phyloP scores from a whole-genome alignment of 1,140 invertebrate genomes.

The Stegodyphus mimosarum region DNA sequence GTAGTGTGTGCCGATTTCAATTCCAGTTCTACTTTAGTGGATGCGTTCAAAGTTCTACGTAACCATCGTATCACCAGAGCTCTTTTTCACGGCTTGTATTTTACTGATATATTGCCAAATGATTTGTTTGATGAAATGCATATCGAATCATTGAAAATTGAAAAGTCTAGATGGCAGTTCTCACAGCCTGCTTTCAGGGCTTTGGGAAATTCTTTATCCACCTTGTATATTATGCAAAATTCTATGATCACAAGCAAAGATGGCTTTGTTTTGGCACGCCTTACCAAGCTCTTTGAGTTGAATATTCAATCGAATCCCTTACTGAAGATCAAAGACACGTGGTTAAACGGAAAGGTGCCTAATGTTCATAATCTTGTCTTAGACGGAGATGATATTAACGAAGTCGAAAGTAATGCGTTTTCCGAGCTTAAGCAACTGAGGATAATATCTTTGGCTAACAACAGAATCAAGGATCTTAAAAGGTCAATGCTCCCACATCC shows the following conservation, averaged over 20 bases:
- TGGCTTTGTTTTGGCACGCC: constrained; percentile 7
- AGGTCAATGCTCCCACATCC: constrained; percentile 33
- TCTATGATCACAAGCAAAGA: constrained; percentile 40
- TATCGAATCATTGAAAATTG: constrained; percentile 17
- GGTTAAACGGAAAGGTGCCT: constrained; percentile 35
- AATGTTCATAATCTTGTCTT: constrained; percentile 26
- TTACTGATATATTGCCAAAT: constrained; percentile 10
- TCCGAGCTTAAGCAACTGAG: neutral
- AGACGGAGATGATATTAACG: constrained; percentile 27
- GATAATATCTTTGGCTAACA: constrained; percentile 25
- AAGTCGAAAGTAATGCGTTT: constrained; percentile 26
- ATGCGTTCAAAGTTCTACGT: constrained; percentile 23
- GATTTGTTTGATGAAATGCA: constrained; percentile 28
- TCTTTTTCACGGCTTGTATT: constrained; percentile 8
- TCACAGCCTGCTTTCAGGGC: constrained; percentile 22
- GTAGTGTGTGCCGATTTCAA: constrained; percentile 36
- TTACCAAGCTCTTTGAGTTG: constrained; percentile 13
- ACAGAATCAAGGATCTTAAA: constrained; percentile 21
- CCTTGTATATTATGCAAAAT: constrained; percentile 14
- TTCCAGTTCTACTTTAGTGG: neutral
- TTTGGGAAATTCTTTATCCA: constrained; percentile 4
- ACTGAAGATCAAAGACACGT: constrained; percentile 3
- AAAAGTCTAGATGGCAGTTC: constrained; percentile 4
- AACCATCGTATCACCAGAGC: constrained; percentile 21
- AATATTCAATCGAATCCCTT: constrained; percentile 3